Evolutionary conservation across 2,113 vertebrate genomes (phyloP), one percentile per base, ranked within the genome.

Genomic region (Columbina picui): DNA sequence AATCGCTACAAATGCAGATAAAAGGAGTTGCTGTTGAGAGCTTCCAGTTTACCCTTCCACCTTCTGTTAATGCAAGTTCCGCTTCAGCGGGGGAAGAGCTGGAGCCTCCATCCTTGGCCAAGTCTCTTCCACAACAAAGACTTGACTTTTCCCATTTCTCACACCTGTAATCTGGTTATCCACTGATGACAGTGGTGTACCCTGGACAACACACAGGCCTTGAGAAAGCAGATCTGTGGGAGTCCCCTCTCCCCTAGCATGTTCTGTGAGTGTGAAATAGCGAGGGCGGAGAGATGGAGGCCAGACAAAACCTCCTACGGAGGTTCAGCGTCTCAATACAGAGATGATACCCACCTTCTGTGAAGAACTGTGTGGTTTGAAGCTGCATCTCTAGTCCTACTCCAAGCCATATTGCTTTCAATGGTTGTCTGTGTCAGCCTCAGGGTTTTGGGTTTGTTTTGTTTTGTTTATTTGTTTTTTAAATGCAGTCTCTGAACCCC

Each of bases 201-300:
- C 19, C 34, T 29, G 23, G 25, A 21, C 0, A 3, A 32, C 10
- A 45, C 3, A 1, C 2, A 30, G 21, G 5, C 9, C 55, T 80
- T 32, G n/a, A 61, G 29, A 43, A 74, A 69, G 47, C n/a, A 71
- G 22, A 34, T 1, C 9, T 80, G 9, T 50, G 39, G 20, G 12
- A 82, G 0, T 2, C 6, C 3, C 8, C 10, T 39, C 30, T 25
- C 1, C 41, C 4, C 11, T 34, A 3, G 30, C 25, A 19, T 0
- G 0, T 73, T 57, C 59, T 63, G 20, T 0, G 4, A 39, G 13
- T 4, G 29, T 19, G 18, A 49, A 56, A 39, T 23, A 26, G 14
- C 9, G 30, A 69, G 2, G 9, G 36, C 22, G 57, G 32, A 70
- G 60, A 70, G 13, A 18, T 71, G 43, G 26, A 50, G 17, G 41